Conservation (phyloP, 2,113 vertebrate genomes). For the Calypte anna region DNA sequence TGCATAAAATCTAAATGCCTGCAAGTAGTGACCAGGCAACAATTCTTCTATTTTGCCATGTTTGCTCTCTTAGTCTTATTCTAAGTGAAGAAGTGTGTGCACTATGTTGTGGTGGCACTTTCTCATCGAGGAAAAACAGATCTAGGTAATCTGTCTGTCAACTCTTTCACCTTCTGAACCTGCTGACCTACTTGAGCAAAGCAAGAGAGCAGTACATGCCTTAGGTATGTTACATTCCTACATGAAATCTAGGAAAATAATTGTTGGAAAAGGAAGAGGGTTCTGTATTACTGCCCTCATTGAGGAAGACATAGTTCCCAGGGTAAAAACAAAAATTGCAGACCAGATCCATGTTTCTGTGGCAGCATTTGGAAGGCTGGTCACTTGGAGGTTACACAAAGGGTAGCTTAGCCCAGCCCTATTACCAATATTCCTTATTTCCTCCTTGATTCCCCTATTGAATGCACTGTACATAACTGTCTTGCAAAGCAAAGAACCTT, state of each 20-base stretch:
- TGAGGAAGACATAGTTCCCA: not conserved
- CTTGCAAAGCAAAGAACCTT: not conserved
- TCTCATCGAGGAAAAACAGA: not conserved
- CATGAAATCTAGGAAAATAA: not conserved
- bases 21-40: not conserved
- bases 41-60: not conserved
- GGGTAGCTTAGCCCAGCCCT: not conserved
- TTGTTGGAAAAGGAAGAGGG: not conserved
- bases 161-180: not conserved
- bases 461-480: not conserved
- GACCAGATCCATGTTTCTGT: not conserved
- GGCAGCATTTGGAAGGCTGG: not conserved
- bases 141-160: not conserved
- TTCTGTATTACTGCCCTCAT: not conserved
- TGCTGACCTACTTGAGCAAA: not conserved
- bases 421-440: not conserved
- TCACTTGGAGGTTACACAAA: not conserved
- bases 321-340: not conserved
- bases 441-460: not conserved
- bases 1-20: not conserved
- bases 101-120: not conserved
- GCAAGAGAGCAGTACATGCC: not conserved
- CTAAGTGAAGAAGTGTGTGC: not conserved
- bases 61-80: not conserved
- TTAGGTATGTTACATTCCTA: not conserved